Conservation (phyloP, 2,888 invertebrate species). For the Melinaea menophilus region DNA sequence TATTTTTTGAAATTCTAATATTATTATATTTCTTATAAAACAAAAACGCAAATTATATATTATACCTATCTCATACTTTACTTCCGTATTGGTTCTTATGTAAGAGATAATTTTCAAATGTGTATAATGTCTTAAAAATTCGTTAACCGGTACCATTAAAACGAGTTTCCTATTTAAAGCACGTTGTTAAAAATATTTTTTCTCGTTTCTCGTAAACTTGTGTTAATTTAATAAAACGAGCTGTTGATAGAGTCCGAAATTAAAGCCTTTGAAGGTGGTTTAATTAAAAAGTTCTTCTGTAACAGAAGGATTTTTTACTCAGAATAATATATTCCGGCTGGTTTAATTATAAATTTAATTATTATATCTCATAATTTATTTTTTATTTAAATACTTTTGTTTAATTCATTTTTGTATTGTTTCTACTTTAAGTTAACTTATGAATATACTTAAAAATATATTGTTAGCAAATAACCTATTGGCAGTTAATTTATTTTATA, state of each 20-base stretch:
- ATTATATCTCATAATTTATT: neutral
- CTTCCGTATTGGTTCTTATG: neutral
- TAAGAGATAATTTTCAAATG: neutral
- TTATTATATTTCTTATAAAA: too few relatives aligned
- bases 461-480: too few relatives aligned
- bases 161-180: neutral
- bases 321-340: neutral
- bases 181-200: neutral
- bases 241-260: conserved; percentile 7
- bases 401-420: too few relatives aligned
- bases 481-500: too few relatives aligned
- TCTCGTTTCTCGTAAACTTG: neutral
- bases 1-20: too few relatives aligned
- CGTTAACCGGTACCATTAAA: neutral
- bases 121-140: neutral
- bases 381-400: too few relatives aligned
- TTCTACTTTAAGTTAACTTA: too few relatives aligned
- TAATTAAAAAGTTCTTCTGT: conserved; percentile 5
- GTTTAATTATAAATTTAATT: conserved; percentile 1
- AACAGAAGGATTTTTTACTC: conserved; percentile 1
- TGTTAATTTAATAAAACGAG: conserved; percentile 7
- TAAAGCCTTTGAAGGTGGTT: conserved; percentile 7
- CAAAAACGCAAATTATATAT: too few relatives aligned
- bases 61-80: too few relatives aligned
- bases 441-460: too few relatives aligned